Evolutionary conservation across 2,888 invertebrate genomes (phyloP), one percentile per base, ranked within the genome.

Genomic region (Lepidochrysops patricia): DNA sequence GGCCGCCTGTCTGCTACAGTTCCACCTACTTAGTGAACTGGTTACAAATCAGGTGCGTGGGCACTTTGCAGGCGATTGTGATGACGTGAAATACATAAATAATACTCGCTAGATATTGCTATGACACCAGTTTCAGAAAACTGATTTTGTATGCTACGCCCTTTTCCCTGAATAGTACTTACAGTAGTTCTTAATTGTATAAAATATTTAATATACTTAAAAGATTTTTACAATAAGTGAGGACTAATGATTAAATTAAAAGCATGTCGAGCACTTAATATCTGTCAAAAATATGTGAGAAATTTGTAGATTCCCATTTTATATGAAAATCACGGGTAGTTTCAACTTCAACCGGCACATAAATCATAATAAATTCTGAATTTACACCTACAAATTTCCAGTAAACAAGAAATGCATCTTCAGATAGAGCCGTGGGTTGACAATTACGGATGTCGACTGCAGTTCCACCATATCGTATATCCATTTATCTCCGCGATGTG

Each of bases 11-110:
- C 29, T 63, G 64, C 60, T 63, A 63, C 61, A 61, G 57, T 58
- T 57, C 66, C 66, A 60, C 66, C 66, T 65, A 66, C 65, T 63
- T 61, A 58, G 37, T 54, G 15, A 62, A 63, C 62, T 58, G 62
- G 65, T 80, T 81, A 84, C 84, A 85, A 88, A 85, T 85, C 79
- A 85, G 75, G 73, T 79, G 88, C 87, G 87, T 88, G 85, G 88
- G 88, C 75, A 76, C 74, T 79, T 78, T 77, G 76, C 71, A 68
- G 64, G 63, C 62, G 67, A 68, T 74, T 76, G 75, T 76, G 76
- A 72, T 66, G 72, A 73, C 71, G 72, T 75, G 75, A 81, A 80
- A 82, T 79, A 72, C 76, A 77, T 80, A 80, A 79, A 80, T 71
- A 72, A 77, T 67, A 74, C 73, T 77, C 75, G 74, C 79, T 79